Evolutionary conservation across 2,113 vertebrate species (phyloP).

Genomic region (Baryphthengus martii): DNA sequence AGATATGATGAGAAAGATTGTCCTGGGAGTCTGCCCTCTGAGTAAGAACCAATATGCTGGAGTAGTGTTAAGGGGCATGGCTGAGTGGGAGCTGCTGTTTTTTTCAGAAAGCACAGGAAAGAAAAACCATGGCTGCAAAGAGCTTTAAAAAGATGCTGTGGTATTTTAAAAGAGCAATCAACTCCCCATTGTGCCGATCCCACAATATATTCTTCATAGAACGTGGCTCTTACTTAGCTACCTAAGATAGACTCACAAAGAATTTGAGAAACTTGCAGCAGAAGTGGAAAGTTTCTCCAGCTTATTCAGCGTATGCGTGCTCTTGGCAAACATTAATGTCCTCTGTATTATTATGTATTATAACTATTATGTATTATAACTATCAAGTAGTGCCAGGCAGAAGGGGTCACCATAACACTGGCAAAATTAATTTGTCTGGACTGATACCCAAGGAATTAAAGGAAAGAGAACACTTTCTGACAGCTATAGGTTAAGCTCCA

Average conservation of each 20-base stretch:
- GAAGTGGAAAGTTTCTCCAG: not conserved
- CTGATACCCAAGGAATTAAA: not conserved
- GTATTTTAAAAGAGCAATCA: not conserved
- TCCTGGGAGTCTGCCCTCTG: not conserved
- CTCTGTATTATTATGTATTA: no score
- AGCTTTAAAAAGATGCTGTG: not conserved
- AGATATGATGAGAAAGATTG: not conserved
- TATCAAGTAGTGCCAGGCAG: not conserved
- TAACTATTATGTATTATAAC: no score
- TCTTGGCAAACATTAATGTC: not conserved
- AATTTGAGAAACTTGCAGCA: not conserved
- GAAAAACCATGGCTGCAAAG: not conserved
- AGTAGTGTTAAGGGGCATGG: not conserved
- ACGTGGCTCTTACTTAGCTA: not conserved
- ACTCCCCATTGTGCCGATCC: not conserved
- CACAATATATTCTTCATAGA: not conserved
- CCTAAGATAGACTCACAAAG: not conserved
- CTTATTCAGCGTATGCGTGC: not conserved
- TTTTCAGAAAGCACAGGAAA: not conserved
- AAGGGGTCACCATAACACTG: not conserved
- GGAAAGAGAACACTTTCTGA: not conserved
- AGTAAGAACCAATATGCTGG: not conserved
- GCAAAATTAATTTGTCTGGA: slow-evolving; percentile 17
- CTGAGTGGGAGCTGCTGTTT: not conserved
- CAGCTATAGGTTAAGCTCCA: not conserved